Evolutionary conservation across 2,113 vertebrate genomes (phyloP).

Genomic region (Campylomormyrus tamandua): DNA sequence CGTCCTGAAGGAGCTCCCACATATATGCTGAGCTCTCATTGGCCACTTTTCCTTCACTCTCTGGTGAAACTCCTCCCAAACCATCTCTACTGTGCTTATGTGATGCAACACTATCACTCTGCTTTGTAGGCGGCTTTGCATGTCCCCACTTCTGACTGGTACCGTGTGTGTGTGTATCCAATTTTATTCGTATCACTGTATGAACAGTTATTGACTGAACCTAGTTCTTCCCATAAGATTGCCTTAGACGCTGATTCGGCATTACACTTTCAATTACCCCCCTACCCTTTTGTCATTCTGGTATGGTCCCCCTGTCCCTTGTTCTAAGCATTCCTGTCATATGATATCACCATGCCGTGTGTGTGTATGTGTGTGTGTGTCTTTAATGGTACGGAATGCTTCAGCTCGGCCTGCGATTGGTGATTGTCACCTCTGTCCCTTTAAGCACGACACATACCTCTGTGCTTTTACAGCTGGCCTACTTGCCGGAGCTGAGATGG

Average conservation of each 20-base stretch:
- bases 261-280: background rate
- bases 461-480: background rate
- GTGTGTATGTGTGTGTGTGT: background rate
- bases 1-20: too few relatives aligned
- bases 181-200: too few relatives aligned
- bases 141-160: too few relatives aligned
- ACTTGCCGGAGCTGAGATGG: background rate
- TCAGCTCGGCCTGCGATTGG: background rate
- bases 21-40: too few relatives aligned
- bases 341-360: background rate
- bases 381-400: background rate
- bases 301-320: background rate
- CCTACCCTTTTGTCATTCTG: background rate
- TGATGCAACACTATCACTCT: background rate
- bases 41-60: too few relatives aligned
- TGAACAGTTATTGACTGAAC: too few relatives aligned
- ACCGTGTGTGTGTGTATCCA: too few relatives aligned
- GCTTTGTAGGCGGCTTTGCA: background rate
- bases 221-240: background rate
- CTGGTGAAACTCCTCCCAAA: too few relatives aligned
- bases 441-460: background rate
- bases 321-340: background rate
- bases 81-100: background rate
- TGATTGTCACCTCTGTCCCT: background rate
- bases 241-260: too few relatives aligned